phyloP scores from a whole-genome alignment of 2,797 vertebrate genomes.

The Cheracebus regulus region DNA sequence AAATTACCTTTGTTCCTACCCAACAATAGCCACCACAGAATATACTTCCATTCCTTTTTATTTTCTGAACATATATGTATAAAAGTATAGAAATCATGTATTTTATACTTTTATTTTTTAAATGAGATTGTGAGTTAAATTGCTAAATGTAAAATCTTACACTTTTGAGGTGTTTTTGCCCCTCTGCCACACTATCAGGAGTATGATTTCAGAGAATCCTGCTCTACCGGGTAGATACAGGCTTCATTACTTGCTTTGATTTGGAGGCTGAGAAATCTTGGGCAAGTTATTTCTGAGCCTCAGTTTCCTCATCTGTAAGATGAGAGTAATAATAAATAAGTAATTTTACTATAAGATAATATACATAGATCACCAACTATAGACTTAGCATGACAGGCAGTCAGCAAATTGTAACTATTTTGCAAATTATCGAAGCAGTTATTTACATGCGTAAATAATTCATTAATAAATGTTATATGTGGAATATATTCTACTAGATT shows the following conservation, averaged over 20 bases:
- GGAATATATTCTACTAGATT: background rate
- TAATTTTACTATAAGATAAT: background rate
- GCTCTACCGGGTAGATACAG: background rate
- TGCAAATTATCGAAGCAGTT: constrained; percentile 8
- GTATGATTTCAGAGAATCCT: background rate
- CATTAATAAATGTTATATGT: constrained; percentile 1
- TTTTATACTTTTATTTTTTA: constrained; percentile 21
- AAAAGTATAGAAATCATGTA: background rate
- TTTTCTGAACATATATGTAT: background rate
- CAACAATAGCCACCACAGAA: background rate
- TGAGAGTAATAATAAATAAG: background rate
- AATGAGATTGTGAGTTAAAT: background rate
- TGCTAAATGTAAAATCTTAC: background rate
- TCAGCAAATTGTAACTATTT: constrained; percentile 18
- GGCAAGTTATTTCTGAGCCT: constrained; percentile 3
- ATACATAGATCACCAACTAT: background rate
- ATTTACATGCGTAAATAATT: constrained; percentile 35
- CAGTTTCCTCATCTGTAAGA: constrained; percentile 20
- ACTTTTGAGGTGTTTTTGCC: background rate
- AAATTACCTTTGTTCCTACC: background rate
- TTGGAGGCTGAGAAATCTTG: background rate
- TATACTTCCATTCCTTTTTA: background rate
- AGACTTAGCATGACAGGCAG: constrained; percentile 1
- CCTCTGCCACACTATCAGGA: background rate
- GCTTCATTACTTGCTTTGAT: background rate